phyloP scores from a whole-genome alignment of 2,113 vertebrate genomes.

The Cephalopterus ornatus region DNA sequence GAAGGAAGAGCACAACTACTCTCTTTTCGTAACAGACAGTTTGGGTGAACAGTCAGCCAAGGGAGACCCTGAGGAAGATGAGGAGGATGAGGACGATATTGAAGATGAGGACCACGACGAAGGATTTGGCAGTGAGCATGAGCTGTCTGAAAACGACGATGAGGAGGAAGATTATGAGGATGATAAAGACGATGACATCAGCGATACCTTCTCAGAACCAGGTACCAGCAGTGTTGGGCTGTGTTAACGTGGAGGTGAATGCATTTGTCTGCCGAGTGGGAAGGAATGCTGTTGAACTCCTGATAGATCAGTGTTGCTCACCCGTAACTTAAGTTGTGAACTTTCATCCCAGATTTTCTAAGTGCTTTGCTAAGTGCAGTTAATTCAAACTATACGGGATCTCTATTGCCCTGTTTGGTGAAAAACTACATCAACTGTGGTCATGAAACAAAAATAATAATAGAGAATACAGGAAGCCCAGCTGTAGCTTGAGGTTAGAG shows the following conservation, averaged over 20 bases:
- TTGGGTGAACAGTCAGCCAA: conserved; percentile 77
- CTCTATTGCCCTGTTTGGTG: neutral
- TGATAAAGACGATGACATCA: conserved; percentile 96
- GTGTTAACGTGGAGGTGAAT: neutral
- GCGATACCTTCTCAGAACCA: conserved; percentile 96
- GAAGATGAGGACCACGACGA: conserved; percentile 97
- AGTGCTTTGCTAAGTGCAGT: neutral
- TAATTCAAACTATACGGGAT: neutral
- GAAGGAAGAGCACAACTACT: conserved; percentile 99
- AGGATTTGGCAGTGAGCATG: conserved; percentile 96
- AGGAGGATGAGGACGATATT: conserved; percentile 84
- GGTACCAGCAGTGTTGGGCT: conserved; percentile 70
- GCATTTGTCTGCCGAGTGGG: neutral
- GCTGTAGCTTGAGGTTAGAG: neutral
- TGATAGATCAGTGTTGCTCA: neutral
- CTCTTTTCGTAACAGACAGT: conserved; percentile 88
- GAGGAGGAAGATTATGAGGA: conserved; percentile 91
- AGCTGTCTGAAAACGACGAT: conserved; percentile 92
- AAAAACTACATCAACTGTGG: neutral
- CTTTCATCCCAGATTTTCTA: neutral
- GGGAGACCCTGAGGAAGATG: conserved; percentile 81
- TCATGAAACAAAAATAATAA: neutral
- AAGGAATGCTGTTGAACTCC: neutral
- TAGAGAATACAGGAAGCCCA: neutral
- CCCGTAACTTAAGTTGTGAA: neutral